Conservation (phyloP, 1,140 invertebrate genomes). For the Drosophila yakuba region DNA sequence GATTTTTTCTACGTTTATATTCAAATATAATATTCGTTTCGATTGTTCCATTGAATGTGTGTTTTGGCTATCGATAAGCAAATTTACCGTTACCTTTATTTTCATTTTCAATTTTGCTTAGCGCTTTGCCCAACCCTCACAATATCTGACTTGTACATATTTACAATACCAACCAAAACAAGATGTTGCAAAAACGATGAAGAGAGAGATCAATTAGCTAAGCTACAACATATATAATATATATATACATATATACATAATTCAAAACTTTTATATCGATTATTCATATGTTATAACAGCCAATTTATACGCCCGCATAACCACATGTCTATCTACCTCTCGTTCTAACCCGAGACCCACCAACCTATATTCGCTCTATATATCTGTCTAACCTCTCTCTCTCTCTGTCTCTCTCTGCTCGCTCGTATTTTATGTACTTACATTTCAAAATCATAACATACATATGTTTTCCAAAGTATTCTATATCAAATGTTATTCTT, state of each 20-base stretch:
- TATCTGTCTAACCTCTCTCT: conserved; percentile 31
- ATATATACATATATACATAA: conserved; percentile 35
- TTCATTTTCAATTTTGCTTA: conserved; percentile 28
- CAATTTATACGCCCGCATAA: conserved; percentile 32
- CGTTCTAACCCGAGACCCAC: conserved; percentile 7
- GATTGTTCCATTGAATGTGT: conserved; percentile 42
- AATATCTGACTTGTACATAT: conserved; percentile 36
- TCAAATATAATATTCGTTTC: conserved; percentile 10
- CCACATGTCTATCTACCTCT: conserved; percentile 25
- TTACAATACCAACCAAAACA: conserved; percentile 18
- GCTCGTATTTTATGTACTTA: conserved; percentile 18
- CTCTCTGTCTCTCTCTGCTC: conserved; percentile 15
- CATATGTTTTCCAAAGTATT: conserved; percentile 22
- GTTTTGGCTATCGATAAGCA: conserved; percentile 48
- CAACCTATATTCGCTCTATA: conserved; percentile 25
- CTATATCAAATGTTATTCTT: conserved; percentile 31
- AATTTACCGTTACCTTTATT: conserved; percentile 21
- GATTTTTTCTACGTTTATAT: conserved; percentile 11
- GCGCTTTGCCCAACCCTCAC: conserved; percentile 33
- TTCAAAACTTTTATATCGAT: conserved; percentile 19
- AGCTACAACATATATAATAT: conserved; percentile 37
- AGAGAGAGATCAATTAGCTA: conserved; percentile 17
- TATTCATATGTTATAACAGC: conserved; percentile 29
- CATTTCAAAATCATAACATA: conserved; percentile 19
- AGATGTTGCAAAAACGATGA: conserved; percentile 2